Evolutionary conservation across 2,888 invertebrate genomes (phyloP).

Genomic region (Spisula solida): DNA sequence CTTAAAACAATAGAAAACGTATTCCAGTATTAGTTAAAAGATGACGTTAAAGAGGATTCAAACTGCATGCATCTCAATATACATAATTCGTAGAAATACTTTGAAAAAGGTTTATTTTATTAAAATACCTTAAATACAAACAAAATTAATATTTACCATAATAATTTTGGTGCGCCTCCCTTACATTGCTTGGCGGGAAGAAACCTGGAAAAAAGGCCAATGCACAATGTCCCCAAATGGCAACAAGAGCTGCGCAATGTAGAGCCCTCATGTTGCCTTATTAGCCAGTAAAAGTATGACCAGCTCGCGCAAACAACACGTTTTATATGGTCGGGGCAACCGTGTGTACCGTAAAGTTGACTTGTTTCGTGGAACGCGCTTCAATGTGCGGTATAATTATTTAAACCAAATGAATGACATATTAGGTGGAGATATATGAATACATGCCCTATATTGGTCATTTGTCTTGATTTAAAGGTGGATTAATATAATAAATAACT

Average conservation of each 20-base stretch:
- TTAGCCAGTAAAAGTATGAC: not conserved
- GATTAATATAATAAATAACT: too few species aligned
- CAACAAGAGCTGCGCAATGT: conserved; percentile 53
- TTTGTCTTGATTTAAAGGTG: too few species aligned
- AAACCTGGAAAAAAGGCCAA: conserved; percentile 23
- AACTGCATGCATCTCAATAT: not conserved
- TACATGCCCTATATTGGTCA: too few species aligned
- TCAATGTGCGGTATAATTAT: not conserved
- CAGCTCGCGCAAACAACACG: not conserved
- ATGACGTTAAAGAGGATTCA: too few species aligned
- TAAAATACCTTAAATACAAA: not conserved
- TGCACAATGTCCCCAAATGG: conserved; percentile 30
- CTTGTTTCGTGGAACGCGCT: not conserved
- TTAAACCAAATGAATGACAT: not conserved
- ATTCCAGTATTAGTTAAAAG: too few species aligned
- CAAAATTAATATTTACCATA: conserved; percentile 39
- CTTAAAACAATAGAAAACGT: too few species aligned
- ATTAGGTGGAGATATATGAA: too few species aligned
- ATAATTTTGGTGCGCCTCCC: conserved; percentile 51
- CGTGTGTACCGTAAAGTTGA: not conserved
- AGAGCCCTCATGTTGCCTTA: conserved; percentile 50
- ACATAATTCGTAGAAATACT: not conserved
- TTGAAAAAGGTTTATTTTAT: not conserved
- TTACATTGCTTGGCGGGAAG: conserved; percentile 12
- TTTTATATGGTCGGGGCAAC: not conserved